Percentiles rank a stretch among this genome's conserved stretches.
Conservation (phyloP, 2,888 invertebrate genomes). For the Plusia festucae region DNA sequence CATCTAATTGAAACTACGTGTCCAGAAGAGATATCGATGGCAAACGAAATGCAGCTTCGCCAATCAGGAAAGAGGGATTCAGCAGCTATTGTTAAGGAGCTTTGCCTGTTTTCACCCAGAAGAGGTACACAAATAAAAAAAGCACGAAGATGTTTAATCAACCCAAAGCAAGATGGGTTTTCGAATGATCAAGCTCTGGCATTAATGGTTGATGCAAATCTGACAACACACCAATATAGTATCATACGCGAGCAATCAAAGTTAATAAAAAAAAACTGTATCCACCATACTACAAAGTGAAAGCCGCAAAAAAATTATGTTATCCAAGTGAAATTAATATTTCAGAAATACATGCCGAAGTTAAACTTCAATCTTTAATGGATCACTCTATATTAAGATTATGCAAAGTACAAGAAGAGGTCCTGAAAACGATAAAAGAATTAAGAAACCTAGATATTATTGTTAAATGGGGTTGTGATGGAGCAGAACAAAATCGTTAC, state of each 20-base stretch:
- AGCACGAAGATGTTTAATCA: not conserved
- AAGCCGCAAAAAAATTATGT: not conserved
- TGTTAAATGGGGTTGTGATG: constrained; percentile 18
- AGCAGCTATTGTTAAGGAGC: too few relatives aligned
- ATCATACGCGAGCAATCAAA: constrained; percentile 1
- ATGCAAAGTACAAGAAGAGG: constrained; percentile 7
- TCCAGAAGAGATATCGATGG: too few relatives aligned
- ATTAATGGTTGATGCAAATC: constrained; percentile 9
- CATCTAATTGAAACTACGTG: too few relatives aligned
- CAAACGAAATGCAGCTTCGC: too few relatives aligned
- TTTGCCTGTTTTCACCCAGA: not conserved
- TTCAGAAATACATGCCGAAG: constrained; percentile 5
- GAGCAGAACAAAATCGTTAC: constrained; percentile 11
- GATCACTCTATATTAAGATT: constrained; percentile 4
- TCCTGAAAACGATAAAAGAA: not conserved
- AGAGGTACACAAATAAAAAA: not conserved
- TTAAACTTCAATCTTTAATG: constrained; percentile 5
- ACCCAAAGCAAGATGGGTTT: not conserved
- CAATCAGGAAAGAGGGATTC: too few relatives aligned
- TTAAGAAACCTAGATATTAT: not conserved
- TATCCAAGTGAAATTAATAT: constrained; percentile 1
- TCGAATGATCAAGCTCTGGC: constrained; percentile 7
- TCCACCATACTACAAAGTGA: constrained; percentile 5
- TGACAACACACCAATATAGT: constrained; percentile 6
- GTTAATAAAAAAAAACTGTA: not conserved